A percentile compares a stretch with the other conserved stretches of the same genome.
phyloP scores from a whole-genome alignment of 2,888 invertebrate genomes.

The Drosophila meridiana region DNA sequence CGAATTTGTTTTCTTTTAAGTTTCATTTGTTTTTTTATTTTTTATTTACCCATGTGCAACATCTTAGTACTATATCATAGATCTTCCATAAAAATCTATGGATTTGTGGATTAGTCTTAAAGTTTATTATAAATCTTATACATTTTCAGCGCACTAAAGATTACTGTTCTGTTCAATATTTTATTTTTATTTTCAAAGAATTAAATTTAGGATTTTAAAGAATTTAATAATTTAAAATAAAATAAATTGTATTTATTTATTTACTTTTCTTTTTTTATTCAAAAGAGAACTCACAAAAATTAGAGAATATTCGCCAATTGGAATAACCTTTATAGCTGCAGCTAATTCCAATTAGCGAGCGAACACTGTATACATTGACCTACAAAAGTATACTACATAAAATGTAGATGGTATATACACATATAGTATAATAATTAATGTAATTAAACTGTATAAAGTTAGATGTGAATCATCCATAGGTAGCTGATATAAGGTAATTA shows the following conservation, averaged over 20 bases:
- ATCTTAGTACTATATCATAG: neutral
- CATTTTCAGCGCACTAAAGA: slow-evolving; percentile 4
- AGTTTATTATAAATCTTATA: neutral
- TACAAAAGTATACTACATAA: slow-evolving; percentile 38
- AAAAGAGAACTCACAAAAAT: neutral
- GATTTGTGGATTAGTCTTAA: neutral
- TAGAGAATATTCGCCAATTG: slow-evolving; percentile 3
- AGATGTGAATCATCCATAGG: neutral
- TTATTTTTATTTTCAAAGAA: neutral
- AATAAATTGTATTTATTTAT: neutral
- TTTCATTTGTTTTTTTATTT: neutral
- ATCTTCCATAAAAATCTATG: slow-evolving; percentile 6
- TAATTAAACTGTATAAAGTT: neutral
- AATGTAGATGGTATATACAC: neutral
- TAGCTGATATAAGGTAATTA: neutral
- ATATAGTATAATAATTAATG: neutral
- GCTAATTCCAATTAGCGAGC: slow-evolving; percentile 10
- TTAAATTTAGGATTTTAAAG: neutral
- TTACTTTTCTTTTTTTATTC: neutral
- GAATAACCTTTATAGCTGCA: neutral
- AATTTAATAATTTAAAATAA: slow-evolving; percentile 1
- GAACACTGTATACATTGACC: slow-evolving; percentile 12
- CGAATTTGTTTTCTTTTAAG: neutral
- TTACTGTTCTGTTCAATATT: neutral
- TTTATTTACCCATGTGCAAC: neutral